Evolutionary conservation across 2,113 vertebrate species (phyloP).

Genomic region (Engystomops pustulosus): DNA sequence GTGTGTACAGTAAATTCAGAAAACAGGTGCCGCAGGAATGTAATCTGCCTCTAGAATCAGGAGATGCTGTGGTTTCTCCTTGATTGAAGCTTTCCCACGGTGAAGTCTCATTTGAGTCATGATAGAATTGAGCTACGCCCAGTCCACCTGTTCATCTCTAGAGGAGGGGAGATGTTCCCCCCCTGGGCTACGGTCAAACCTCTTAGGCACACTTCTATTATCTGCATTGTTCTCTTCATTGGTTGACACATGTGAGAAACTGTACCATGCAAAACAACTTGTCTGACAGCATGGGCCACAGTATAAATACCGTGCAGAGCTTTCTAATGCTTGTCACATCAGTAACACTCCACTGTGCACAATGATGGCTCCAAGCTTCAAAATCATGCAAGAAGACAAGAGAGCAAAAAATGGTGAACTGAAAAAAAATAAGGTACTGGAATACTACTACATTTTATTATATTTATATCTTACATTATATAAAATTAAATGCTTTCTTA

Average conservation of each 20-base stretch:
- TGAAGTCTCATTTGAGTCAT: constrained; percentile 48
- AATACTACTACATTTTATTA: neutral
- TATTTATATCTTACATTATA: too few relatives aligned
- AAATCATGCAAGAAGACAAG: neutral
- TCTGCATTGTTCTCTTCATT: constrained; percentile 47
- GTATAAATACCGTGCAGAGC: constrained; percentile 14
- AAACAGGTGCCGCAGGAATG: constrained; percentile 52
- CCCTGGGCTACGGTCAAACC: constrained; percentile 16
- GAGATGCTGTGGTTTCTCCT: constrained; percentile 32
- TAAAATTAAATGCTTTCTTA: too few relatives aligned
- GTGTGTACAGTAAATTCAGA: constrained; percentile 9
- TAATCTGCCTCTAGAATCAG: constrained; percentile 41
- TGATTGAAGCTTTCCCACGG: constrained; percentile 54
- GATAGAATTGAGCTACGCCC: constrained; percentile 39
- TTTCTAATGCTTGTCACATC: neutral
- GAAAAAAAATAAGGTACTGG: constrained; percentile 38
- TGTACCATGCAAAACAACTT: neutral
- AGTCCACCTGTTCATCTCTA: constrained; percentile 51
- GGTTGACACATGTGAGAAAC: constrained; percentile 30
- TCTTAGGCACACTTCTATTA: constrained; percentile 53
- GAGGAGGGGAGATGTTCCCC: constrained; percentile 18
- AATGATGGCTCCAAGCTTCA: constrained; percentile 12
- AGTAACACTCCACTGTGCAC: neutral
- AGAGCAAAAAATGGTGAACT: neutral
- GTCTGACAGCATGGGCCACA: neutral